Evolutionary conservation across 2,113 vertebrate genomes (phyloP).

Genomic region (Rhinolophus ferrumequinum): DNA sequence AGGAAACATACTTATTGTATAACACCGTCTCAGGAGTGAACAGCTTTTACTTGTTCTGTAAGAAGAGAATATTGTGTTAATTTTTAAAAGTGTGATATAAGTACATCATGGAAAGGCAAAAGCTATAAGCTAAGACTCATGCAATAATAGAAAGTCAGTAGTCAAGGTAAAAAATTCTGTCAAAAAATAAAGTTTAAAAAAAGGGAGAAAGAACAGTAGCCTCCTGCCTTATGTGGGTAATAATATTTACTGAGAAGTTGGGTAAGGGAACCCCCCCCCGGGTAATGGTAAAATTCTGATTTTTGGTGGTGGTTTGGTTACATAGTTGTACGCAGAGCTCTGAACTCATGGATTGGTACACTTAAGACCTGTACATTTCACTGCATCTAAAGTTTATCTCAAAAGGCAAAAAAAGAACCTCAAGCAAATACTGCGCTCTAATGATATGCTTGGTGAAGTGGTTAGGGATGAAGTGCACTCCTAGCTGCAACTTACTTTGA

Average conservation of each 20-base stretch:
- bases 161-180: slow-evolving; percentile 30
- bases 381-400: neutral
- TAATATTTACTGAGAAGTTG: neutral
- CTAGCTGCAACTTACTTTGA: neutral
- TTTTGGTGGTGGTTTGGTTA: neutral
- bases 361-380: neutral
- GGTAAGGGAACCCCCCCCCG: neutral
- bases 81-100: slow-evolving; percentile 33
- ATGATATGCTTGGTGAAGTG: neutral
- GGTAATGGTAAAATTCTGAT: neutral
- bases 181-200: neutral
- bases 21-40: neutral
- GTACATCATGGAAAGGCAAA: slow-evolving; percentile 9
- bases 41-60: neutral
- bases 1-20: neutral
- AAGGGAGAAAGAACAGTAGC: neutral
- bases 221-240: neutral
- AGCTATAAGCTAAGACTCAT: neutral
- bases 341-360: neutral
- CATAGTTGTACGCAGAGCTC: neutral
- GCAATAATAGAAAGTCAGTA: neutral
- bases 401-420: neutral
- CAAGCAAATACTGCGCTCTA: neutral
- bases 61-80: slow-evolving; percentile 36
- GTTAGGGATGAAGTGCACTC: neutral